Evolutionary conservation across 2,797 vertebrate species (phyloP), one percentile per base, ranked within the genome.

Genomic region (Leucoraja ocellata): DNA sequence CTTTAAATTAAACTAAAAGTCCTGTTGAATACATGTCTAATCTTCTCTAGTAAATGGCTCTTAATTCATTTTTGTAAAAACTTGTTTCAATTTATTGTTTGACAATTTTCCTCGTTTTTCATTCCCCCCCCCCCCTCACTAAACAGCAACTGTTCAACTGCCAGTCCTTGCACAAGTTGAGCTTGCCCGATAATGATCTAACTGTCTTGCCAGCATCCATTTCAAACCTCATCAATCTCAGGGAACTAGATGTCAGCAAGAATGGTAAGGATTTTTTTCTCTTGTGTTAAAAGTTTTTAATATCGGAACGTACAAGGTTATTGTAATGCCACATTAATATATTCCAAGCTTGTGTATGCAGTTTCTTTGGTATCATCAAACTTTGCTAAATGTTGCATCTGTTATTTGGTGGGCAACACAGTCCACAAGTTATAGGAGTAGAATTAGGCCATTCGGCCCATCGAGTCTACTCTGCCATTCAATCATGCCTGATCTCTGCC

Each of bases 161-260:
- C 97, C 98, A 99, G 96, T 97, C 98, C 95, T 97, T 99, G 95
- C 96, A 98, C 95, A 98, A 98, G 94, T 96, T 99, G 97, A 99
- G 99, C 97, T 97, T 99, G 96, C 98, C 99, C 94, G 99, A 99
- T 97, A 99, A 99, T 96, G 98, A 99, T 96, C 97, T 99, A 94
- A 97, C 98, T 76, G 96, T 97, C 94, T 97, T 99, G 97, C 98
- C 99, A 93, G 96, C 98, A 94, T 98, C 97, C 93, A 98, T 99
- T 95, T 98, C 99, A 95, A 99, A 99, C 97, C 99, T 99, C 96
- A 97, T 99, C 97, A 99, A 99, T 96, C 99, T 99, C 97, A 98
- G 97, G 97, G 99, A 99, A 97, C 97, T 99, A 94, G 98, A 99
- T 95, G 97, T 99, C 98, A 99, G 98, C 98, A 99, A 99, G 97